Evolutionary conservation across 2,113 vertebrate genomes (phyloP), one percentile per base, ranked within the genome.

Genomic region (Ammodytes dubius): DNA sequence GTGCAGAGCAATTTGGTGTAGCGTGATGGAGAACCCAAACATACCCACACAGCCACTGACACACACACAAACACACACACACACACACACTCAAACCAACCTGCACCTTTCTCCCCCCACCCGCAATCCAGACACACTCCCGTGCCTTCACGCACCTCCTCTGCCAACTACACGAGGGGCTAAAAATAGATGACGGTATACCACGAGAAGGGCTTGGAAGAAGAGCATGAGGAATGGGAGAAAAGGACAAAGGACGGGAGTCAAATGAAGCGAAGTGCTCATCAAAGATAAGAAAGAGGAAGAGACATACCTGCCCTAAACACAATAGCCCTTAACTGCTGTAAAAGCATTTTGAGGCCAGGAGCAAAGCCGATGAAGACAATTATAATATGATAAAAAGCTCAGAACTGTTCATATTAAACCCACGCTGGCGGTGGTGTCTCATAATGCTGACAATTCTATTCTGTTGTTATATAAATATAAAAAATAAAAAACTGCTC

Each of bases 131-230:
- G 91, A 91, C 87, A 92, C 87, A 88, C 83, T 90, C 85, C 80
- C 82, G 70, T 90, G 89, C 84, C 78, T 93, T 93, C 91, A 92
- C 71, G 82, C 87, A 93, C 78, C 88, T 86, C 82, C 85, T 91
- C 88, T 73, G 88, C 77, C 80, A 84, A 69, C 74, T 70, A 89
- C 91, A 94, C 88, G 81, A 92, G 92, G 87, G 82, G 89, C 92
- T 95, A 95, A 92, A 94, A 94, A 95, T 95, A 95, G 90, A 87
- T 60, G 60, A 79, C 79, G 40, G 80, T 56, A 27, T 27, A 60
- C 56, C 7, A 86, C 60, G 73, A 89, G 88, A 87, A 54, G 77
- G 76, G 69, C 27, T 50, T 87, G 82, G 87, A 59, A 53, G 73
- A 46, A 82, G 74, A 71, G 76, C 27, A 27, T 27, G 71, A 88